Conservation (phyloP, 2,888 invertebrate species). For the Fragum sueziense region DNA sequence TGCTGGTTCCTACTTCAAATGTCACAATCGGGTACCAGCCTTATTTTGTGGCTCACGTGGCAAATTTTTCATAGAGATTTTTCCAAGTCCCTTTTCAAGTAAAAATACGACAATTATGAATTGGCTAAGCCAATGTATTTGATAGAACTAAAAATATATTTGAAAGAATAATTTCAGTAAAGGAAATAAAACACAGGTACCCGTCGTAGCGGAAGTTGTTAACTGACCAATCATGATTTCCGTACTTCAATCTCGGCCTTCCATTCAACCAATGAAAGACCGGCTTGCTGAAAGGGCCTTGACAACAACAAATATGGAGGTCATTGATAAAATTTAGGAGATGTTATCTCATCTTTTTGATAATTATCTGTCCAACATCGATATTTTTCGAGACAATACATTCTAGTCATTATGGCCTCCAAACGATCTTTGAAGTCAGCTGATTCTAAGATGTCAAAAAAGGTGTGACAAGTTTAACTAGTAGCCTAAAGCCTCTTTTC, state of each 20-base stretch:
- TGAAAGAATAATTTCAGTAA: too few relatives aligned
- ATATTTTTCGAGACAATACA: not conserved
- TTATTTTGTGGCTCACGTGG: constrained; percentile 1
- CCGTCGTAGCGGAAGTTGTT: not conserved
- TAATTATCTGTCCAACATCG: not conserved
- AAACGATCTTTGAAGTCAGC: constrained; percentile 25
- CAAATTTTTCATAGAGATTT: not conserved
- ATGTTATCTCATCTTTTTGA: constrained; percentile 1
- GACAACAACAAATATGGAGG: constrained; percentile 54
- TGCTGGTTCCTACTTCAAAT: not conserved
- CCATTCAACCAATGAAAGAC: constrained; percentile 40
- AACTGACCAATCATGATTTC: constrained; percentile 29
- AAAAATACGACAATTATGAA: too few relatives aligned
- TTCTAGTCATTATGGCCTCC: constrained; percentile 18
- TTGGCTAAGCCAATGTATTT: too few relatives aligned
- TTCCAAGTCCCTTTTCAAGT: too few relatives aligned
- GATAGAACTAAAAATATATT: too few relatives aligned
- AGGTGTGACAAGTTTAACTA: constrained; percentile 10
- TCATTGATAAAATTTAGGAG: constrained; percentile 25
- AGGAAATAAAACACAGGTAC: not conserved
- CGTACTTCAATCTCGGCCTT: constrained; percentile 36
- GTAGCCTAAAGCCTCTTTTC: not conserved
- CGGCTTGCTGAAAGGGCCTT: constrained; percentile 39
- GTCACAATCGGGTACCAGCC: not conserved
- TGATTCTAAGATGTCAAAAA: constrained; percentile 11